Evolutionary conservation across 2,113 vertebrate species (phyloP).

Genomic region (Chrysochloris asiatica): DNA sequence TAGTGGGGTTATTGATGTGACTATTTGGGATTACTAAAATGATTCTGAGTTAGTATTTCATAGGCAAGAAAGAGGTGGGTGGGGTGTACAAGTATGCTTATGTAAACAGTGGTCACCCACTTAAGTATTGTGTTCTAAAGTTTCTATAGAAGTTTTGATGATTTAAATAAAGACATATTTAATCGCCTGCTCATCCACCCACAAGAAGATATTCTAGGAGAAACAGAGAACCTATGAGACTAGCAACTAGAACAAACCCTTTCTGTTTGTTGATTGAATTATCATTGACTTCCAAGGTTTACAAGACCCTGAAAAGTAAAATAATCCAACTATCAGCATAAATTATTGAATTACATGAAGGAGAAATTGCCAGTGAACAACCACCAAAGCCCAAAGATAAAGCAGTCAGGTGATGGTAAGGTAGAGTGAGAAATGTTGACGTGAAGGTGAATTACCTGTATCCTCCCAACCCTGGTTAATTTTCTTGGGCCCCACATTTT

Average conservation of each 20-base stretch:
- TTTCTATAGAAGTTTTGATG: constrained; percentile 11
- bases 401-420: background rate
- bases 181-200: background rate
- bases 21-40: constrained; percentile 23
- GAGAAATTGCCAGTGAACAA: too few relatives aligned
- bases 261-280: background rate
- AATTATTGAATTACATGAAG: background rate
- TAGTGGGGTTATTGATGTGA: background rate
- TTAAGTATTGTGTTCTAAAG: background rate
- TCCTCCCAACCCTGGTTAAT: background rate
- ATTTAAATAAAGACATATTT: background rate
- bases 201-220: background rate
- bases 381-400: too few relatives aligned
- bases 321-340: background rate
- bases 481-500: background rate
- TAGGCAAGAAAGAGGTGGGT: constrained; percentile 8
- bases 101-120: background rate
- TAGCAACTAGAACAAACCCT: background rate
- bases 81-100: background rate
- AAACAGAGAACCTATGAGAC: background rate
- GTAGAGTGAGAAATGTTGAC: too few relatives aligned
- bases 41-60: background rate
- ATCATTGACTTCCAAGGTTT: background rate
- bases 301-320: background rate
- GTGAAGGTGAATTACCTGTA: background rate